Evolutionary conservation across 2,797 vertebrate genomes (phyloP), one percentile per base, ranked within the genome.

Genomic region (Hipposideros larvatus): DNA sequence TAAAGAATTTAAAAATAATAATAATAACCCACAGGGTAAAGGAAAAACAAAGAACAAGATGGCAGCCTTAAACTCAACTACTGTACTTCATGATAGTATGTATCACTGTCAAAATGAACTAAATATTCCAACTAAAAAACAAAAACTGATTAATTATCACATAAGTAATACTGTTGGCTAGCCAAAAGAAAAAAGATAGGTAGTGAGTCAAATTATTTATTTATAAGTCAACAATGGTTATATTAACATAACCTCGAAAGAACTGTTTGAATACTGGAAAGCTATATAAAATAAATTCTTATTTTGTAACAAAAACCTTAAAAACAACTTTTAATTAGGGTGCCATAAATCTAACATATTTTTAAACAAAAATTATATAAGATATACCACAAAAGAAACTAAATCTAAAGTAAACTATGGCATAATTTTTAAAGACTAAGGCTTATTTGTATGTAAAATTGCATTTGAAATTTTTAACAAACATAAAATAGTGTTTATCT

Each of bases 391-490:
- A 41, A 51, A 89, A 66, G 6, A 89, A 68, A 94, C 0, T 48
- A 86, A 85, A 41, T 85, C 34, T 88, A 85, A 85, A 79, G 13
- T 70, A 61, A 84, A 88, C 22, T 26, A 26, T 48, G 11, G 55
- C 21, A 70, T 55, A n/a, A 85, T 86, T 93, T 95, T 43, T 10
- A 85, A 85, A 80, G 37, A 22, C 43, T 51, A 61, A 21, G 2
- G 34, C 22, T 59, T 46, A 66, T 86, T 95, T 87, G 63, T 28
- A 55, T 24, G 46, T 53, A 48, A 70, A 93, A 74, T 83, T 65
- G 4, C 5, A 78, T 77, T 89, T 92, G 46, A 70, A 96, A 16
- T 37, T 59, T 75, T 73, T 90, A 77, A 37, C 14, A 74, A 94
- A 61, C 18, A 90, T 51, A 51, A 26, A 75, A 91, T 21, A 71